Percentiles rank a stretch among this genome's conserved stretches.
These are phyloP conservation scores for Leuciscus idus DNA, from an alignment of 2,113 vertebrate species.

Conservation along the genomic window DNA sequence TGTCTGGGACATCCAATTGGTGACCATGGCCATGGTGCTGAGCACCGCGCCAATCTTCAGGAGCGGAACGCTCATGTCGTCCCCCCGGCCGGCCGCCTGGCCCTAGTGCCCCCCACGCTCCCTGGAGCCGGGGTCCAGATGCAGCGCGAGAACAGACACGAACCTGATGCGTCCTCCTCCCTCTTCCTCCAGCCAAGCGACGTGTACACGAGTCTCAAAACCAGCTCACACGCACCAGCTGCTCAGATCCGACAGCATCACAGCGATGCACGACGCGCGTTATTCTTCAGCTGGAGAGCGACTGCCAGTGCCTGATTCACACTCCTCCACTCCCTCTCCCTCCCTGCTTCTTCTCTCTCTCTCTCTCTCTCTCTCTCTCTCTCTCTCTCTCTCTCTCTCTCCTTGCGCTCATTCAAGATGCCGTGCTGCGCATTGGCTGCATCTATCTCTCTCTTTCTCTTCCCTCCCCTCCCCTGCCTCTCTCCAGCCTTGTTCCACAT, in stretches of 20 bases:
- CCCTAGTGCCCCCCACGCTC: conserved; percentile 63
- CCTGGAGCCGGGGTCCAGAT: conserved; percentile 35
- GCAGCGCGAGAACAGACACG: conserved; percentile 8
- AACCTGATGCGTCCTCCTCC: conserved; percentile 49
- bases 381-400: conserved; percentile 56
- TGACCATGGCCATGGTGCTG: conserved; percentile 93
- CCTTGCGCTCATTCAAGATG: conserved; percentile 68
- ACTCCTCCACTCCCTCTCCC: conserved; percentile 35
- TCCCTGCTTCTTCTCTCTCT: conserved; percentile 49
- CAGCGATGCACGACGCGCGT: conserved; percentile 56
- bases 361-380: conserved; percentile 57
- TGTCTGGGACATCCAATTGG: conserved; percentile 93
- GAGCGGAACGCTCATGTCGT: conserved; percentile 84
- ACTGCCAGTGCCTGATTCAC: conserved; percentile 63
- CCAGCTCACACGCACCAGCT: conserved; percentile 53
- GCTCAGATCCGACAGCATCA: conserved; percentile 73
- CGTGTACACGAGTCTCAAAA: neutral
- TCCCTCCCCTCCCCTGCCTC: conserved; percentile 27
- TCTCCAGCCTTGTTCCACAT: conserved; percentile 24
- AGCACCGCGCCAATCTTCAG: conserved; percentile 90
- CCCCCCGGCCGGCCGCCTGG: conserved; percentile 67
- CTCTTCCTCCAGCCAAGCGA: conserved; percentile 53
- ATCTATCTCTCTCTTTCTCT: conserved; percentile 58
- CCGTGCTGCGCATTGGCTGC: conserved; percentile 77
- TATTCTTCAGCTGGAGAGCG: conserved; percentile 69